Base-by-base conservation (phyloP, 2,797 vertebrate genomes). In the Jordanella pulchra region DNA sequence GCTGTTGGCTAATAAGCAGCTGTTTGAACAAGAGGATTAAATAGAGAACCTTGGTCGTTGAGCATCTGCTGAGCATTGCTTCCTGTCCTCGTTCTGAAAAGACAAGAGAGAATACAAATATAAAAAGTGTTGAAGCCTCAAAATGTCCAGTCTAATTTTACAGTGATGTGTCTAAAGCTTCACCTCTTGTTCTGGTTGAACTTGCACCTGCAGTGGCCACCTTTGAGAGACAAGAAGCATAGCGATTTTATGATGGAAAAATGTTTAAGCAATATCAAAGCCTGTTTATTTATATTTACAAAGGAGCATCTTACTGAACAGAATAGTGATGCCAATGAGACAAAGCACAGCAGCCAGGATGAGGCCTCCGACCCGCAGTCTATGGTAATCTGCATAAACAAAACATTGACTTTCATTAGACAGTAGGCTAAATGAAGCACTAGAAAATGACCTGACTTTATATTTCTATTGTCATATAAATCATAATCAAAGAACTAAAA, bases 271-370 rank as follows among this genome's bases (percentile, higher is more conserved):
- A 32, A 12, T 50, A 39, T 47, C 1, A 50, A 32, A 15, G 25
- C 30, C 32, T 58, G 1, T 76, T 51, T 51, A 47, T 66, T 39
- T 71, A 30, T 54, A 1, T 51, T 27, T 13, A 12, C 27, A 23
- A 15, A 4, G 61, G 32, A 65, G 69, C 28, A 35, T 90, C 95
- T 95, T 90, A 95, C 95, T 95, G 76, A 95, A 1, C 51, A 95
- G 93, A 84, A 95, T 95, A 75, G 94, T 95, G 86, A 95, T 94
- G 86, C 95, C 95, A 54, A 95, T 95, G 77, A 95, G 93, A 90
- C 95, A 95, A 35, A 95, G 91, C 67, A 95, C 94, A 14, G 93
- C 95, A 28, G 95, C 94, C 58, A 95, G 89, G 69, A 94, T 95
- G 84, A 95, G 89, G 30, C 95, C 95, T 79, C 95, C 94, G 1